Base-by-base conservation (phyloP, 1,140 invertebrate species). In the Neodiprion pinetum region DNA sequence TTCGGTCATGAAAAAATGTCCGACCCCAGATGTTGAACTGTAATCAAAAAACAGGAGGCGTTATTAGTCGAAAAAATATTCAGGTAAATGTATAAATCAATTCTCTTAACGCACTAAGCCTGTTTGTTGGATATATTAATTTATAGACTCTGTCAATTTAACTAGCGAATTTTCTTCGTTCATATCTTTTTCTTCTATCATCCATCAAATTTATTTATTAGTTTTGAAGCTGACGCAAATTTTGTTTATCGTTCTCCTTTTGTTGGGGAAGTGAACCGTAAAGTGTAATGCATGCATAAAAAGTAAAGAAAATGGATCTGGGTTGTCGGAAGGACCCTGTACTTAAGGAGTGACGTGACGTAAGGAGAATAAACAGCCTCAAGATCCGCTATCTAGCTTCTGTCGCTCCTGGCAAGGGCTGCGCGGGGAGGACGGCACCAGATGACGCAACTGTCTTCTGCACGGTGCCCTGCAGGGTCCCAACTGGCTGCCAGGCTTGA, bases 321-420 rank as follows among this genome's bases (percentile, higher is more conserved):
- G 53, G 4, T 61, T 5, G 53, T 8, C 53, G 11, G n/a, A 14
- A 12, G 53, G 11, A 61, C 0, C 28, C 11, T 17, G 9, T 17
- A 61, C 53, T 61, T 61, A 61, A 61, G 53, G 4, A 61, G n/a
- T 61, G 53, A 61, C 53, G 53, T 7, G 53, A 5, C n/a, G 53
- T 17, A 17, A 61, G n/a, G 53, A 61, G 53, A 61, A 61, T 61
- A 61, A 61, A 61, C 53, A 61, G 53, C 53, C n/a, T 40, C 66
- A 70, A 65, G 50, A 70, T n/a, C 69, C 48, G 40, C 50, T 71
- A 53, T 74, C 71, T 74, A 67, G 74, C 70, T 74, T 70, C 49
- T 23, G n/a, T 50, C 74, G 53, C 48, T 74, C 70, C n/a, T 66
- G 53, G 40, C 69, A 48, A 65, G n/a, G 53, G 69, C 61, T 48